A percentile compares a stretch with the other conserved stretches of the same genome.
These are phyloP conservation scores for Micropterix aruncella DNA, from an alignment of 2,888 invertebrate species.

Conservation along the genomic window DNA sequence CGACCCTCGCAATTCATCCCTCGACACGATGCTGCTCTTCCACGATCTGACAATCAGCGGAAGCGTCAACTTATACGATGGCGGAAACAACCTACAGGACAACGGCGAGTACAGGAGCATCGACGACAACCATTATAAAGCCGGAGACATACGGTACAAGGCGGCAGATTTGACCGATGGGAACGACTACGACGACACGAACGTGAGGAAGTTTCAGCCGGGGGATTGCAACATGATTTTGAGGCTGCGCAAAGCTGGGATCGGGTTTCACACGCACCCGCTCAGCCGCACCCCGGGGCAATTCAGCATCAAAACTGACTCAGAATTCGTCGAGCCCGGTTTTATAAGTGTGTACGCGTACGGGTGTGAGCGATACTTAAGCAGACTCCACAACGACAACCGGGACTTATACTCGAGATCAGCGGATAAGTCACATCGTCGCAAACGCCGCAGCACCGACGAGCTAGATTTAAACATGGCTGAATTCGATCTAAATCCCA, in stretches of 20 bases:
- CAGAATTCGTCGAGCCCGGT: slow-evolving; percentile 72
- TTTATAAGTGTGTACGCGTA: slow-evolving; percentile 78
- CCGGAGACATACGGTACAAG: slow-evolving; percentile 16
- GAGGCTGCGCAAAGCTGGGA: slow-evolving; percentile 60
- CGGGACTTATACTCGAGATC: slow-evolving; percentile 28
- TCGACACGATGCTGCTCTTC: slow-evolving; percentile 64
- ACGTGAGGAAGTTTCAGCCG: slow-evolving; percentile 23
- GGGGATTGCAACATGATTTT: slow-evolving; percentile 67
- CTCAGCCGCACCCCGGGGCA: slow-evolving; percentile 51
- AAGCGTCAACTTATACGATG: slow-evolving; percentile 45
- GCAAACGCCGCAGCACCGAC: slow-evolving; percentile 24
- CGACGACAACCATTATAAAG: slow-evolving; percentile 10
- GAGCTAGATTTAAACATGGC: slow-evolving; percentile 29
- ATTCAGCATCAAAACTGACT: slow-evolving; percentile 63
- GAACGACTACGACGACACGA: slow-evolving; percentile 19
- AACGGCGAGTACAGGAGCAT: slow-evolving; percentile 14
- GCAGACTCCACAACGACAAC: slow-evolving; percentile 14
- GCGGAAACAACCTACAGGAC: slow-evolving; percentile 24
- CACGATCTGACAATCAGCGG: slow-evolving; percentile 71
- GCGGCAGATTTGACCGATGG: slow-evolving; percentile 28
- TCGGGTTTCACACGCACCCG: slow-evolving; percentile 63
- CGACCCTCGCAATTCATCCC: slow-evolving; percentile 56
- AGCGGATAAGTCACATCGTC: slow-evolving; percentile 23
- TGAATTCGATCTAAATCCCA: slow-evolving; percentile 15
- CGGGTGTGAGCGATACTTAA: slow-evolving; percentile 51